Base-by-base conservation (phyloP, 2,113 vertebrate genomes). In the Aspidoscelis tigris region DNA sequence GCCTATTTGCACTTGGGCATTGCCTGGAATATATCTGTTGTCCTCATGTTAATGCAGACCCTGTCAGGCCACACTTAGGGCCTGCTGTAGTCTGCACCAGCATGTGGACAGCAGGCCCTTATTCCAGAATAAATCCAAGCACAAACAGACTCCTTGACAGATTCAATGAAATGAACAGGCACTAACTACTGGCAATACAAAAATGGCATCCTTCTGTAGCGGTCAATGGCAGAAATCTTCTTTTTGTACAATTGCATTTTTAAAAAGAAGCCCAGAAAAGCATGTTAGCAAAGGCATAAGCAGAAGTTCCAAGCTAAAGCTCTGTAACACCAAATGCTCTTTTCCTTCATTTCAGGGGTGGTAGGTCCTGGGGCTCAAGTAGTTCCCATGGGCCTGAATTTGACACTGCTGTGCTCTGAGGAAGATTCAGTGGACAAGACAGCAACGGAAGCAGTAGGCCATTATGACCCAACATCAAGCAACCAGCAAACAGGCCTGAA, bases 291-390 rank as follows among this genome's bases (percentile, higher is more conserved):
- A 55, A 26, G 75, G 21, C 10, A 12, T 47, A 3, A 41, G 5
- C 20, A 78, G 55, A n/a, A 64, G 22, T 88, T 84, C 0, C 88
- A 75, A 93, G 80, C 83, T 90, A 89, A 84, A 87, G 87, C 50
- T 65, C 84, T 71, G 50, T 83, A 86, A 91, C 86, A 88, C 76
- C 33, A 50, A 39, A 86, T 82, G 71, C 69, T 74, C 24, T 72
- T 87, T 84, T 33, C 33, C 81, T 88, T 89, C 81, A 0, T 0
- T 61, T 16, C 68, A 66, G 21, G 7, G 75, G 21, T 11, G 41
- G 68, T 50, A 73, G 58, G 68, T 61, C 24, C 33, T 76, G 33
- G 44, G 53, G 75, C 24, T 78, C 16, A 11, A 33, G 50, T 33
- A 73, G 33, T 58, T 61, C 53, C 79, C 33, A 24, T n/a, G 43